Base-by-base conservation (phyloP, 2,113 vertebrate species). In the Brachionichthys hirsutus region DNA sequence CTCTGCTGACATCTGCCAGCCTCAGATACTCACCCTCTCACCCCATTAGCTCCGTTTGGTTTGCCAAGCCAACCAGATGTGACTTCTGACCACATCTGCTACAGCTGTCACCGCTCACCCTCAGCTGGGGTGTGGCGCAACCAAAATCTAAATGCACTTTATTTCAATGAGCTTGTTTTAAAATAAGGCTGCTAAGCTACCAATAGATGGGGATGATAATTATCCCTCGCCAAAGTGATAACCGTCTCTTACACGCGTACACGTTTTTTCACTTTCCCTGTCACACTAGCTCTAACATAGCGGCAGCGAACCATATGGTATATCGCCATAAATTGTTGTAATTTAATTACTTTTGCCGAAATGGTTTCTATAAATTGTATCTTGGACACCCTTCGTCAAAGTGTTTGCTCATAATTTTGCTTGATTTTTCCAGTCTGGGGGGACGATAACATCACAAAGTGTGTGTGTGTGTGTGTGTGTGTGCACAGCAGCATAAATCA, bases 1-100 rank as follows among this genome's bases (percentile, higher is more conserved):
- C 70, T 77, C 38, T 48, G 35, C 78, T 69, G 81, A 87, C 85
- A 89, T 86, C 84, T 87, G 84, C 83, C 84, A 80, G 70, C 70
- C 64, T 77, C 75, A 6, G 54, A 80, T 56, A 80, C 55, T 83
- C 81, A 66, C 54, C 79, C 82, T 72, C 70, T 84, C 75, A 75
- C 72, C 57, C 80, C 78, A 77, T 85, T 81, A 81, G 66, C 56
- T 82, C 59, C 52, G 51, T 78, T 85, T 69, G 67, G 48, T 65
- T 61, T 12, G 41, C 65, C 38, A 19, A 15, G 73, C 49, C 62
- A 73, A 75, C 61, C 87, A 85, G 77, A 85, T 83, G 83, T 85
- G 67, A 59, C 67, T 77, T 53, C 69, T 53, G 62, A 65, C 61
- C 59, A 73, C 78, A 82, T 82, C 84, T 81, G 77, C 71, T 66